Evolutionary conservation across 2,113 vertebrate species (phyloP), one percentile per base, ranked within the genome.

Genomic region (Aldabrachelys gigantea): DNA sequence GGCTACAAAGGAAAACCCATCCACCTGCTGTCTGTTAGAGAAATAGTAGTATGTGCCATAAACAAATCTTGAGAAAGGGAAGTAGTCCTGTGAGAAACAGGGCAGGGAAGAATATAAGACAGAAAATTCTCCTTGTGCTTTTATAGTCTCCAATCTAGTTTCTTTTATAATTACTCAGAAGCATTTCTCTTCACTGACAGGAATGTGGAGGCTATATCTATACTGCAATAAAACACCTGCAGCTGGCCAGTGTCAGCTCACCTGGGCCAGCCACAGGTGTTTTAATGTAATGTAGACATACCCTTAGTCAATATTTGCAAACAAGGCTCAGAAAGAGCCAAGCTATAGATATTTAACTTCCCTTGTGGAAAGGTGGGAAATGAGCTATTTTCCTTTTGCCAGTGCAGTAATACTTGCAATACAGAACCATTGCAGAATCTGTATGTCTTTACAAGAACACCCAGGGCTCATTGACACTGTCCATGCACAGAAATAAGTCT

Each of bases 401-500:
- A 25, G 6, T 38, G 38, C 72, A 65, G 5, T 12, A 10, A 4
- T 31, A 4, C 10, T 54, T 76, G 16, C n/a, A 52, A 6, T 8
- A 19, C 10, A 0, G 14, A 22, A 62, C 50, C 49, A 8, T 13
- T 82, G 47, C 57, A 19, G 7, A 84, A 41, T 0, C 4, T 10
- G 49, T 10, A 5, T 2, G 17, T 53, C 52, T 53, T 53, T 53
- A 53, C 52, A 21, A 1, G 85, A 27, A 9, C 22, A 0, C 0
- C 24, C 35, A 11, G 22, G 21, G 75, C 27, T 0, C 0, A 2
- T 5, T 47, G 53, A 6, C 24, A 1, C 25, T 6, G 0, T 2
- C 0, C 0, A 2, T 5, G 31, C 19, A 3, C 5, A 5, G 0
- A 31, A n/a, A 53, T 12, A 2, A 19, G 56, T 22, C 3, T 54